Base-by-base conservation (phyloP, 1,140 invertebrate genomes). In the Drosophila oshimai region DNA sequence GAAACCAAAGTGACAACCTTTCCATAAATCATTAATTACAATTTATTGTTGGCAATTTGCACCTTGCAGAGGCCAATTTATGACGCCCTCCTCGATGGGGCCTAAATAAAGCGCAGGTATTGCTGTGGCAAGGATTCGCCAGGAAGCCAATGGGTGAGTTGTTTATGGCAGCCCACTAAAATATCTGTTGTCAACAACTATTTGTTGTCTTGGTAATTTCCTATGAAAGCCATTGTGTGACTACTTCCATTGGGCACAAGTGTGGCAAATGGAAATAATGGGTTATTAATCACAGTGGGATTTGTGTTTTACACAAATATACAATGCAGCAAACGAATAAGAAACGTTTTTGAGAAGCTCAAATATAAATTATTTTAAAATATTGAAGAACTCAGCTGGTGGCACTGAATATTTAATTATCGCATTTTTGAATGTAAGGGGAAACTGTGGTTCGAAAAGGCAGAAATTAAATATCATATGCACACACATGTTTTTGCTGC, bases 11-110 rank as follows among this genome's bases (percentile, higher is more conserved):
- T 47, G 65, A 24, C 45, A 49, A 29, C 13, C 45, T 28, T 12
- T 26, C 36, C 57, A 80, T 73, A 87, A 86, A 86, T 86, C 80
- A 81, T 86, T 80, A 87, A 86, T 76, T 67, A 86, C 75, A 87
- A 87, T 87, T 86, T 87, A 87, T 87, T 76, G 81, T 72, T 76
- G 68, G 64, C 81, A 86, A 87, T 86, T 86, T 87, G 76, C 81
- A 86, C 79, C 79, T 84, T 69, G 68, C 71, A 67, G 49, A 65
- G 39, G 65, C 70, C 80, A 86, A 84, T 84, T 86, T 75, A 86
- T 84, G 80, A 75, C 80, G 51, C 36, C 50, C 57, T 58, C 51
- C 55, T 47, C 51, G 74, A 42, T 55, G 55, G 26, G 70, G 71
- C 69, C 54, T 45, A 60, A 70, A 53, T 58, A 50, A 73, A 55